These are phyloP conservation scores for Pandemis corylana DNA, from an alignment of 2,888 invertebrate genomes.

Conservation along the genomic window DNA sequence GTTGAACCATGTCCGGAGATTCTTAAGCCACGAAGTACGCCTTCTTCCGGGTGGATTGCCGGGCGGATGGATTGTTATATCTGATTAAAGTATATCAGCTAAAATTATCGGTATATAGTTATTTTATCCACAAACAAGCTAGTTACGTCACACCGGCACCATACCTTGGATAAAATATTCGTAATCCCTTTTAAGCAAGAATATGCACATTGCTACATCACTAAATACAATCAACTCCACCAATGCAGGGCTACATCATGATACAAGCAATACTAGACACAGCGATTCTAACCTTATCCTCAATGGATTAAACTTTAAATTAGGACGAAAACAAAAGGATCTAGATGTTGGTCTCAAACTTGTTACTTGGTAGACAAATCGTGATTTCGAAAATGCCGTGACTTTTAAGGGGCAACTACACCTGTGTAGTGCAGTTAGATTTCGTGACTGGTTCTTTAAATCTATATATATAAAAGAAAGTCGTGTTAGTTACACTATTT, in stretches of 20 bases:
- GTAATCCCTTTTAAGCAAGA: background rate
- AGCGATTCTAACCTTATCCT: background rate
- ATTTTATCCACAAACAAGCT: too few relatives aligned
- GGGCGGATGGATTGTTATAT: too few relatives aligned
- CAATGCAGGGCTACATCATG: background rate
- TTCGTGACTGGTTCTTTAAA: background rate
- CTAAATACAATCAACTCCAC: background rate
- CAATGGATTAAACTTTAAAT: background rate
- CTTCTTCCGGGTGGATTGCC: too few relatives aligned
- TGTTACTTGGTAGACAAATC: background rate
- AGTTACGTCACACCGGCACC: too few relatives aligned
- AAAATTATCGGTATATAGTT: too few relatives aligned
- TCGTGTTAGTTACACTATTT: too few relatives aligned
- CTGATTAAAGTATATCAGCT: too few relatives aligned
- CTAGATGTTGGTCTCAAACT: background rate
- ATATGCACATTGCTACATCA: background rate
- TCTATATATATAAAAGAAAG: too few relatives aligned
- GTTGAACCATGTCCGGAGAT: too few relatives aligned
- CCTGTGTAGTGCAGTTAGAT: background rate
- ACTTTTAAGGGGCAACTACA: background rate
- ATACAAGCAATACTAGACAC: background rate
- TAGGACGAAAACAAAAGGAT: background rate
- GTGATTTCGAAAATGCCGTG: background rate
- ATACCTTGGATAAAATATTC: too few relatives aligned
- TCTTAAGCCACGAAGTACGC: too few relatives aligned